Evolutionary conservation across 2,888 invertebrate species (phyloP).

Genomic region (Polymixis lichenea): DNA sequence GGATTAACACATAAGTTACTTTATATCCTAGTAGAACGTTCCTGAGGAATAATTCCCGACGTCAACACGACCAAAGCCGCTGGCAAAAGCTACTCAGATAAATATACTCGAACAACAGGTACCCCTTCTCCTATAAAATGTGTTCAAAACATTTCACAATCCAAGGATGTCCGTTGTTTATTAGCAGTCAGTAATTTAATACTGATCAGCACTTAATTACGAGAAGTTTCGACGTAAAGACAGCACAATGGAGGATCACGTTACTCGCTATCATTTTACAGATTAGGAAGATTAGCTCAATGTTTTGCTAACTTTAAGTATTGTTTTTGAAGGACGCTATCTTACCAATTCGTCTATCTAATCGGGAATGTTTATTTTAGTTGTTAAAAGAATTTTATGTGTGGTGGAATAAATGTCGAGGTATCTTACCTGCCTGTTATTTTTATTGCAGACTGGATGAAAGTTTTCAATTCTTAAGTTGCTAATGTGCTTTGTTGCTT

Average conservation of each 20-base stretch:
- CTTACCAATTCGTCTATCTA: slow-evolving; percentile 55
- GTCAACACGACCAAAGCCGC: too few relatives aligned
- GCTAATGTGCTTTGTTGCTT: background rate
- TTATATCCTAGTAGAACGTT: too few relatives aligned
- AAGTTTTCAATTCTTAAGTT: background rate
- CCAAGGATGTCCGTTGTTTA: slow-evolving; percentile 67
- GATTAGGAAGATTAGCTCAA: slow-evolving; percentile 76
- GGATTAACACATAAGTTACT: too few relatives aligned
- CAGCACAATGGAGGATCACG: slow-evolving; percentile 85
- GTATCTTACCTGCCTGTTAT: background rate
- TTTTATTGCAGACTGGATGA: background rate
- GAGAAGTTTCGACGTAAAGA: slow-evolving; percentile 72
- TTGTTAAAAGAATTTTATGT: slow-evolving; percentile 19
- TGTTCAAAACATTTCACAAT: slow-evolving; percentile 58
- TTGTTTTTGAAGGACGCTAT: slow-evolving; percentile 54
- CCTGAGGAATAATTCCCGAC: too few relatives aligned
- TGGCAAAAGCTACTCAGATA: background rate
- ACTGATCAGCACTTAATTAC: slow-evolving; percentile 82
- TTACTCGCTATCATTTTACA: slow-evolving; percentile 80
- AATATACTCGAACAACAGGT: slow-evolving; percentile 1
- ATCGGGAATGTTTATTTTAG: slow-evolving; percentile 56
- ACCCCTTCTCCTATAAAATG: slow-evolving; percentile 37
- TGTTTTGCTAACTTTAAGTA: slow-evolving; percentile 65
- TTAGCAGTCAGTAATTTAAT: slow-evolving; percentile 77
- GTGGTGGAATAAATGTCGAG: background rate